These are phyloP conservation scores for Meganola albula DNA, from an alignment of 2,888 invertebrate species.

Conservation along the genomic window DNA sequence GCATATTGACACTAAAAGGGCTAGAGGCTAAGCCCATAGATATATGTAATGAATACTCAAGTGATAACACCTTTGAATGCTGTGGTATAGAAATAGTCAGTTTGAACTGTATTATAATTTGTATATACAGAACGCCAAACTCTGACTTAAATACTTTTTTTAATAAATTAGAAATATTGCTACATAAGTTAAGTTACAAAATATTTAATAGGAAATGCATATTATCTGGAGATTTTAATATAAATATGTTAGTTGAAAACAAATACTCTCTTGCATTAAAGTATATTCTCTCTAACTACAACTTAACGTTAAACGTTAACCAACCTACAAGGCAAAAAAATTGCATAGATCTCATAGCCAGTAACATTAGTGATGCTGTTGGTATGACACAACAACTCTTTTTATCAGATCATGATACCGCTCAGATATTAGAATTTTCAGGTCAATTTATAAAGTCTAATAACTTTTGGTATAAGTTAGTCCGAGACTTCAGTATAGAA, in stretches of 20 bases:
- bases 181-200: conserved; percentile 2
- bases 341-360: conserved; percentile 1
- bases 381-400: neutral
- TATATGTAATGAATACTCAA: neutral
- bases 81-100: conserved; percentile 7
- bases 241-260: neutral
- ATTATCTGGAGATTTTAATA: conserved; percentile 3
- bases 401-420: conserved; percentile 1
- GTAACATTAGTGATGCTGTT: neutral
- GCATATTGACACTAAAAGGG: conserved; percentile 1
- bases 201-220: neutral
- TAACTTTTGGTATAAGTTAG: neutral
- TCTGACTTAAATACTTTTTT: neutral
- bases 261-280: neutral
- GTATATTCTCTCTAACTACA: neutral
- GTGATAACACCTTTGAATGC: conserved; percentile 4
- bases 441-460: neutral
- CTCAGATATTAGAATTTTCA: too few species aligned
- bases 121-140: conserved; percentile 1
- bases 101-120: conserved; percentile 2
- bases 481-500: neutral
- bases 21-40: neutral
- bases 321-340: neutral
- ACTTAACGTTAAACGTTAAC: neutral
- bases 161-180: neutral